Conservation (phyloP, 2,113 vertebrate species). For the Himantopus leucocephalus region DNA sequence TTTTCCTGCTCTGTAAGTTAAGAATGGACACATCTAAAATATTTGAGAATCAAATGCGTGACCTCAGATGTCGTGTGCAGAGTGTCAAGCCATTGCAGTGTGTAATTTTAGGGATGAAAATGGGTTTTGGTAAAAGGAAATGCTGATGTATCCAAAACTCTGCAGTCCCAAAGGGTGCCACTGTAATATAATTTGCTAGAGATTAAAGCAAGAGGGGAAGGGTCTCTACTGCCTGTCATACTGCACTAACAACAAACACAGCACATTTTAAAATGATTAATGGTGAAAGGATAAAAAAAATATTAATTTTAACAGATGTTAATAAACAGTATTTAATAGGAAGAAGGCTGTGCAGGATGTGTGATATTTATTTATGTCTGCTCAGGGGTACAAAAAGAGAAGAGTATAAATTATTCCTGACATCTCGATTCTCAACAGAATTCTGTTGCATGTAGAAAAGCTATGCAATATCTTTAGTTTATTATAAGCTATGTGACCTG, state of each 20-base stretch:
- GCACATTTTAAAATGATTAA: constrained; percentile 46
- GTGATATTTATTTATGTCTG: constrained; percentile 42
- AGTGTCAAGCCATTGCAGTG: not conserved
- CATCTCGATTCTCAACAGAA: constrained; percentile 25
- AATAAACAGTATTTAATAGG: constrained; percentile 54
- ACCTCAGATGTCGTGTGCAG: not conserved
- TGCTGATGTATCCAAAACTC: constrained; percentile 9
- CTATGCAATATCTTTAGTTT: not conserved
- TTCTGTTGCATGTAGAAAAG: not conserved
- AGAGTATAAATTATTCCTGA: constrained; percentile 58
- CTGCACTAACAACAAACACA: constrained; percentile 10
- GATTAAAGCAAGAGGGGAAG: constrained; percentile 32
- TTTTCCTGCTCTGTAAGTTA: accelerated
- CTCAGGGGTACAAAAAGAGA: not conserved
- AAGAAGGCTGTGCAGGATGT: not conserved
- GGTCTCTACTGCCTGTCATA: constrained; percentile 15
- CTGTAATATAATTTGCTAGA: constrained; percentile 37
- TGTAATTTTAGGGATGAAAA: constrained; percentile 32
- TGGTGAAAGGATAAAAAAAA: constrained; percentile 20
- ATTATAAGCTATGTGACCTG: constrained; percentile 26
- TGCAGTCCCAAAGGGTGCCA: constrained; percentile 2
- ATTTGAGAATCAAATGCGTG: not conserved
- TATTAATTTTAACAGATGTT: constrained; percentile 49
- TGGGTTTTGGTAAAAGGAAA: constrained; percentile 5
- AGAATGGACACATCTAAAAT: not conserved